Percentiles rank a stretch among this genome's conserved stretches.
These are phyloP conservation scores for Microtus pennsylvanicus DNA, from an alignment of 2,113 vertebrate species.

Conservation along the genomic window DNA sequence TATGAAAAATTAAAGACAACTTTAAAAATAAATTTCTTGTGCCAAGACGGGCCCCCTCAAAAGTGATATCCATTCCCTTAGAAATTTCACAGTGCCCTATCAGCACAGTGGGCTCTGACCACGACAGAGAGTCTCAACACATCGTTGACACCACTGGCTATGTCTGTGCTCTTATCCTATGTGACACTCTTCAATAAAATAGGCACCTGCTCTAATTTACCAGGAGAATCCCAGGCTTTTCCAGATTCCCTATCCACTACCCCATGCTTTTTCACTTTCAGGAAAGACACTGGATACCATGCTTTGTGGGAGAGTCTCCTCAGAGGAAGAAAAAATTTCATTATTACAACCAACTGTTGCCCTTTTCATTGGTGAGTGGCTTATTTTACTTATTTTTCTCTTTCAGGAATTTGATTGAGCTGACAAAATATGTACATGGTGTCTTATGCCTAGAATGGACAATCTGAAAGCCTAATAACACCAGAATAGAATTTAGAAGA, in stretches of 20 bases:
- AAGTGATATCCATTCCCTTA: no score
- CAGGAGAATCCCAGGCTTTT: neutral
- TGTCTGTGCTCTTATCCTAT: neutral
- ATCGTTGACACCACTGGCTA: neutral
- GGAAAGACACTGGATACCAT: neutral
- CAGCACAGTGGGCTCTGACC: neutral
- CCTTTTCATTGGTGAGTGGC: neutral
- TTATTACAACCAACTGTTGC: neutral
- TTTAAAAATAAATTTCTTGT: neutral
- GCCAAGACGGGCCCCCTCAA: neutral
- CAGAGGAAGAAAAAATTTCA: neutral
- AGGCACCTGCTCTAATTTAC: neutral
- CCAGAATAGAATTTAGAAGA: neutral
- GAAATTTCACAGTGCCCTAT: neutral
- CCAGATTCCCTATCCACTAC: neutral
- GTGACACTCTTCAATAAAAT: no score
- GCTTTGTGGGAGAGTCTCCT: neutral
- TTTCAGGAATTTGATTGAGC: neutral
- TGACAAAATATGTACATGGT: neutral
- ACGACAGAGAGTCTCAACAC: neutral
- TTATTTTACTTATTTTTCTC: neutral
- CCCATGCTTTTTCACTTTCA: neutral
- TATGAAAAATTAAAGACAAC: neutral
- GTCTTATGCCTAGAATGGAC: neutral
- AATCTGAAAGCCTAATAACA: neutral